Evolutionary conservation across 2,113 vertebrate species (phyloP).

Genomic region (Reinhardtius hippoglossoides): DNA sequence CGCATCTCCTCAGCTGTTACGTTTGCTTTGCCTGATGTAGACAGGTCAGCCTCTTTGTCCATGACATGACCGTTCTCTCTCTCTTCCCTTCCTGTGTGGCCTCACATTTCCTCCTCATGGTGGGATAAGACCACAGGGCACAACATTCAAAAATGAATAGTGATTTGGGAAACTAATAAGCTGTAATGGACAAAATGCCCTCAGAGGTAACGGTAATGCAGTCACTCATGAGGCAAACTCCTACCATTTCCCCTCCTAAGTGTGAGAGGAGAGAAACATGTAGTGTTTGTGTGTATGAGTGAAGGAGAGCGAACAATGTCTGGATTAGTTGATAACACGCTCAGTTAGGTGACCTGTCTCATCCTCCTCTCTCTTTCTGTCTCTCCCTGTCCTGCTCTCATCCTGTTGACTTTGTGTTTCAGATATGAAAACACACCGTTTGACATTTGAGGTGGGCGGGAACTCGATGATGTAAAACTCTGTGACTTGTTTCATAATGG

Average conservation of each 20-base stretch:
- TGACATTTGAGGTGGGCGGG: conserved; percentile 15
- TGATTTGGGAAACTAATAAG: conserved; percentile 71
- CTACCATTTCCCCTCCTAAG: conserved; percentile 34
- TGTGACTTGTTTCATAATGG: not conserved
- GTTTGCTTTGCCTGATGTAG: conserved; percentile 43
- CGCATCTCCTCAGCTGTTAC: conserved; percentile 15
- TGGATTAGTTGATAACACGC: conserved; percentile 34
- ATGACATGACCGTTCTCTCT: conserved; percentile 2
- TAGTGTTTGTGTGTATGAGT: not conserved
- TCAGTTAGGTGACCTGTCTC: conserved; percentile 39
- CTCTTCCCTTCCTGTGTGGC: conserved; percentile 8
- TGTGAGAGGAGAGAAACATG: conserved; percentile 43
- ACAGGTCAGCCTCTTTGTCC: conserved; percentile 35
- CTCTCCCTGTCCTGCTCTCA: not conserved
- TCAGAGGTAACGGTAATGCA: conserved; percentile 50
- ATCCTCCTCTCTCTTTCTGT: conserved; percentile 14
- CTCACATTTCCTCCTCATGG: conserved; percentile 45
- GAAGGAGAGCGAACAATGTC: conserved; percentile 10
- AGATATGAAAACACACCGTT: not conserved
- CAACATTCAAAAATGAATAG: conserved; percentile 64
- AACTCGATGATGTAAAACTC: not conserved
- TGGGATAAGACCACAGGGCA: conserved; percentile 61
- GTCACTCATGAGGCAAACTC: conserved; percentile 56
- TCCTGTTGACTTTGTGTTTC: conserved; percentile 35
- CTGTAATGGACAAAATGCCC: conserved; percentile 69